Base-by-base conservation (phyloP, 2,888 invertebrate genomes). In the Thera britannica region DNA sequence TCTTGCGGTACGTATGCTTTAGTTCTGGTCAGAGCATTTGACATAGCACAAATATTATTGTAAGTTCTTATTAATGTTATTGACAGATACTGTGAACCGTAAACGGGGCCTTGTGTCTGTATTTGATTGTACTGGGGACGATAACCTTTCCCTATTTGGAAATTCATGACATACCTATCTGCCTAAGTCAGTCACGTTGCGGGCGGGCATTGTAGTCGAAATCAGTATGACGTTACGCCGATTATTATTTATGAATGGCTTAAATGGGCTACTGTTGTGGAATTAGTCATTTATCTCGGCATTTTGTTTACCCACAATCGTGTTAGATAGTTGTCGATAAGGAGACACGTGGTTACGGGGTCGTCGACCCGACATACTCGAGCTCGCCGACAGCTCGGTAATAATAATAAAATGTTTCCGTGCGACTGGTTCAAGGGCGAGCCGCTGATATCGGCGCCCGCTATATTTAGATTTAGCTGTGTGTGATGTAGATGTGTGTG, bases 391-490 rank as follows among this genome's bases (percentile, higher is more conserved):
- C 92, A 92, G 92, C 92, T 91, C 87, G 89, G 92, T 93, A 93
- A 93, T 93, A 93, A 93, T 93, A 93, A 93, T 93, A 93, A 93
- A 93, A 93, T 92, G 93, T 93, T 93, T 93, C 93, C 93, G 93
- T 92, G 92, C 92, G 93, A 93, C 90, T 93, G 93, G 93, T 93
- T 93, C 93, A 93, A 93, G 93, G 93, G 93, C 93, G 93, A 92
- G 85, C 90, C 93, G 90, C 92, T 93, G 93, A 93, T 93, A 93
- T 93, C 93, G 93, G 89, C 90, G 92, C 90, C 88, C 84, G 93
- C 93, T 93, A 93, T 93, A 93, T 93, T 93, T 93, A 93, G 93
- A 93, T 93, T 93, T 92, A 92, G 92, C 89, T 88, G 87, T 92
- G 84, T 87, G 89, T 87, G 84, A 87, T 88, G 89, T 87, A 80